Conservation (phyloP, 2,888 invertebrate species). For the Hypercompe scribonia region DNA sequence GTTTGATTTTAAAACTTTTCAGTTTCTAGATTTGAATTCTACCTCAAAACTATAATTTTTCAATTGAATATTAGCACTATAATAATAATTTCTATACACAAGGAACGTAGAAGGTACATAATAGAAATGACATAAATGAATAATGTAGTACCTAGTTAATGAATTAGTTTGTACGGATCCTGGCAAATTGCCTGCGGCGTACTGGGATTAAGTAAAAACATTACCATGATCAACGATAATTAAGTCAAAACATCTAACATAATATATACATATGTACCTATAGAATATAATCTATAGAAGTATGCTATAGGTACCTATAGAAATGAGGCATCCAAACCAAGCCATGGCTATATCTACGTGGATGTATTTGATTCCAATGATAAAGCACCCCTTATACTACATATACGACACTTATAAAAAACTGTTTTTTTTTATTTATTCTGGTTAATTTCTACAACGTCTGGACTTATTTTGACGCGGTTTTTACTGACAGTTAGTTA, state of each 20-base stretch:
- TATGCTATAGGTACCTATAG: background rate
- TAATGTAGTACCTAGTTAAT: constrained; percentile 26
- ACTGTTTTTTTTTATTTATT: no score
- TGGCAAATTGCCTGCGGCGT: constrained; percentile 34
- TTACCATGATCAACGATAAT: constrained; percentile 33
- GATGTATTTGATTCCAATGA: no score
- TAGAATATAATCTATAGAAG: background rate
- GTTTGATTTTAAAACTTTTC: background rate
- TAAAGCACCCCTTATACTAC: no score
- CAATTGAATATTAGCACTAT: background rate
- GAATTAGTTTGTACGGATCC: constrained; percentile 38
- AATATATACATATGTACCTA: background rate
- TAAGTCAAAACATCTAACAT: constrained; percentile 18
- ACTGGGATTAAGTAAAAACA: constrained; percentile 40
- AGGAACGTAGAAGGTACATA: background rate
- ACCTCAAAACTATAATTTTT: background rate
- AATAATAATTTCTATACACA: background rate
- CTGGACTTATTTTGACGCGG: no score
- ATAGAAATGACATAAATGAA: background rate
- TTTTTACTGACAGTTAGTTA: no score
- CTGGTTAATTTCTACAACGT: no score
- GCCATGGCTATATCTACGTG: no score
- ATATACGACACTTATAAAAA: no score
- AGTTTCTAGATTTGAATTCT: background rate
- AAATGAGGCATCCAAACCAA: no score